These are phyloP conservation scores for Tadarida brasiliensis DNA, from an alignment of 2,797 vertebrate species.

Conservation along the genomic window DNA sequence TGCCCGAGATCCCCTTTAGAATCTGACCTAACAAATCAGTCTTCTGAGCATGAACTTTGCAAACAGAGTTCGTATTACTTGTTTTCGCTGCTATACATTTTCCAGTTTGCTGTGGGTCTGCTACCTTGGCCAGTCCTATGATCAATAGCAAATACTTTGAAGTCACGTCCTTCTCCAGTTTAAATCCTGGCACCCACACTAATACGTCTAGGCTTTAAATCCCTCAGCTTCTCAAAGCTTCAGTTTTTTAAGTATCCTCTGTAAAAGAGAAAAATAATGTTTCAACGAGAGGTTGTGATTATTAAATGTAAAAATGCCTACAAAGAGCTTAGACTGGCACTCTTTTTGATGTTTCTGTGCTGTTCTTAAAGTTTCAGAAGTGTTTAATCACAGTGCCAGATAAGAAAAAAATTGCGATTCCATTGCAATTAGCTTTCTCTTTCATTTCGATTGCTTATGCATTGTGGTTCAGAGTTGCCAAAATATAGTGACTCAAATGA, in stretches of 20 bases:
- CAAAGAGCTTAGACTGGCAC: not conserved
- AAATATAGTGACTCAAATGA: not conserved
- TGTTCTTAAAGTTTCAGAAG: conserved; percentile 21
- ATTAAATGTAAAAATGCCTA: not conserved
- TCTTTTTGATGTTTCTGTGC: not conserved
- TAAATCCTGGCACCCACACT: not conserved
- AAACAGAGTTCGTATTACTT: not conserved
- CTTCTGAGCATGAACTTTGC: not conserved
- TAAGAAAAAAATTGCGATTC: not conserved
- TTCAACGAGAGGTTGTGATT: not conserved
- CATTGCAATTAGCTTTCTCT: not conserved
- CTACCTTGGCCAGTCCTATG: not conserved
- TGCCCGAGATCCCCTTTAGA: not conserved
- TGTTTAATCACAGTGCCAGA: not conserved
- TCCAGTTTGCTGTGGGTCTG: not conserved
- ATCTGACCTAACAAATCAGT: not conserved
- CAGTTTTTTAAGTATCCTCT: not conserved
- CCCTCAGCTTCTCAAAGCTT: not conserved
- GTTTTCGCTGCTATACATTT: not conserved
- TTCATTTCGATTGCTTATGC: not conserved
- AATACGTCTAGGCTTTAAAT: not conserved
- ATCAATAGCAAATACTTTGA: not conserved
- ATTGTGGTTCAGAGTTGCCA: not conserved
- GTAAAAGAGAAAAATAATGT: not conserved
- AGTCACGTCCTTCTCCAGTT: not conserved